These are phyloP conservation scores for Chaetorhynchus papuensis DNA, from an alignment of 2,113 vertebrate genomes.

Conservation along the genomic window DNA sequence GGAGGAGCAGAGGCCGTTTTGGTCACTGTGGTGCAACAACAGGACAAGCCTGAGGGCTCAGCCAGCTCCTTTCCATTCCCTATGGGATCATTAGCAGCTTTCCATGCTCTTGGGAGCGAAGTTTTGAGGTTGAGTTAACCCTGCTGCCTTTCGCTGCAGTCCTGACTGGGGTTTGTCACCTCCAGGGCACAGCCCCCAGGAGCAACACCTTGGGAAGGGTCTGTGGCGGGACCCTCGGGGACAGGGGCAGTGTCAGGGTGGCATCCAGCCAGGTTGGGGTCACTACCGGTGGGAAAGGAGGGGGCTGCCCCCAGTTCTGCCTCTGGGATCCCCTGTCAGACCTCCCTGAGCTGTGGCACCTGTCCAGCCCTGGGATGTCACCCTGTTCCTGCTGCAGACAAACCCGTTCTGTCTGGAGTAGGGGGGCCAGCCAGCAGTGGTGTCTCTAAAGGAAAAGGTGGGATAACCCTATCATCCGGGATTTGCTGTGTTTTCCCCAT, in stretches of 20 bases:
- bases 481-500: not conserved
- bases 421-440: not conserved
- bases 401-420: not conserved
- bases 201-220: rapidly evolving
- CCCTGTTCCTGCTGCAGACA: not conserved
- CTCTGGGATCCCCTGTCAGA: not conserved
- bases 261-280: not conserved
- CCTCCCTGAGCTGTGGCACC: not conserved
- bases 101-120: rapidly evolving
- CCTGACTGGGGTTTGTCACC: not conserved
- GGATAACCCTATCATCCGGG: not conserved
- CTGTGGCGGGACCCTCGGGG: not conserved
- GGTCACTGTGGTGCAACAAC: not conserved
- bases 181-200: not conserved
- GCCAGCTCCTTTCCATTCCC: not conserved
- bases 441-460: not conserved
- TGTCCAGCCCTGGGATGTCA: not conserved
- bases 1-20: not conserved
- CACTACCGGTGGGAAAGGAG: not conserved
- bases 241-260: not conserved
- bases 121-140: not conserved
- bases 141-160: not conserved
- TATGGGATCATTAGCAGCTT: rapidly evolving
- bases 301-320: not conserved
- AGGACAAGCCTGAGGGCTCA: not conserved